A percentile compares a stretch with the other conserved stretches of the same genome.
Conservation (phyloP, 2,888 invertebrate genomes). For the Idaea aversata region DNA sequence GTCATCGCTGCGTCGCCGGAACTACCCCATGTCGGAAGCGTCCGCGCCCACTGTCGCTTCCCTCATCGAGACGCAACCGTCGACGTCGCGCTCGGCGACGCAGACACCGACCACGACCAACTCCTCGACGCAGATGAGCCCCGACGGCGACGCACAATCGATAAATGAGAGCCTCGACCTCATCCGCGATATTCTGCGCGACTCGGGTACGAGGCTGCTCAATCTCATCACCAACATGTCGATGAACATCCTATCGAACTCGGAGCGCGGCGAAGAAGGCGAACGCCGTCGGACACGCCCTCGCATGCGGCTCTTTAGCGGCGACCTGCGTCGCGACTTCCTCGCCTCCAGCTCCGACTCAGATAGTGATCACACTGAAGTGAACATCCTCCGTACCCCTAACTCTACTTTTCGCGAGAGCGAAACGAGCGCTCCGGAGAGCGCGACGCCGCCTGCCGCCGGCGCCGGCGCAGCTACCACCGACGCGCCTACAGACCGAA, state of each 20-base stretch:
- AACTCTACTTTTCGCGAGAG: constrained; percentile 61
- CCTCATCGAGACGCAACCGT: constrained; percentile 30
- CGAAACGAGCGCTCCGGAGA: constrained; percentile 34
- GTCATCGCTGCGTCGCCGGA: constrained; percentile 43
- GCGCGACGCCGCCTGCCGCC: constrained; percentile 22
- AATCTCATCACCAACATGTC: constrained; percentile 75
- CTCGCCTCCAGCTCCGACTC: constrained; percentile 67
- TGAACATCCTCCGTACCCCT: constrained; percentile 66
- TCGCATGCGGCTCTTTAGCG: constrained; percentile 47
- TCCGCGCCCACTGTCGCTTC: constrained; percentile 22
- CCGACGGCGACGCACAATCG: constrained; percentile 63
- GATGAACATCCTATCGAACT: constrained; percentile 58
- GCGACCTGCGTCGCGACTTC: constrained; percentile 47
- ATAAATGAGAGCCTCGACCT: constrained; percentile 72
- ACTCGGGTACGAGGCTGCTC: constrained; percentile 69
- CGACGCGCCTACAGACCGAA: constrained; percentile 18
- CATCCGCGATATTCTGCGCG: constrained; percentile 71
- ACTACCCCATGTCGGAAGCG: constrained; percentile 35
- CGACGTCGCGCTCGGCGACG: constrained; percentile 30
- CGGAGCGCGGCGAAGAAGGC: constrained; percentile 40
- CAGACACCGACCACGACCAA: constrained; percentile 45
- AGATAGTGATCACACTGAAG: constrained; percentile 67
- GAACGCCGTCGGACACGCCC: constrained; percentile 33
- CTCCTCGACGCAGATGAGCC: constrained; percentile 58
- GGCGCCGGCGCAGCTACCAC: constrained; percentile 16